Evolutionary conservation across 1,140 invertebrate genomes (phyloP).

Genomic region (Popillia japonica): DNA sequence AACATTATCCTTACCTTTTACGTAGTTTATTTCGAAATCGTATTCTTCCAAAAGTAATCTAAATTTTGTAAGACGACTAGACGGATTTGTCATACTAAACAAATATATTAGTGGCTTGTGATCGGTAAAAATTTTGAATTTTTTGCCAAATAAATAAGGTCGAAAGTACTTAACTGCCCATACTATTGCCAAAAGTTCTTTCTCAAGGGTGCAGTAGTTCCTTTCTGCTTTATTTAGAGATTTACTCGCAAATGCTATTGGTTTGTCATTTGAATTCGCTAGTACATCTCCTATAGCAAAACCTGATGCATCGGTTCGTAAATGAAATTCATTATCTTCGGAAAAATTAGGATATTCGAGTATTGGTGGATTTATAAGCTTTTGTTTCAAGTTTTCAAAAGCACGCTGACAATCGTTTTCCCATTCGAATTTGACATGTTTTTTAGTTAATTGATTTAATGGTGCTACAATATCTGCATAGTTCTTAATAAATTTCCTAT

Average conservation of each 20-base stretch:
- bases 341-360: not conserved
- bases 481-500: not conserved
- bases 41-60: too few relatives aligned
- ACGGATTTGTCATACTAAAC: too few relatives aligned
- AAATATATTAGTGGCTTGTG: too few relatives aligned
- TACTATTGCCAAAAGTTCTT: too few relatives aligned
- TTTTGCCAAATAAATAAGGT: too few relatives aligned
- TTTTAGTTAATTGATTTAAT: not conserved
- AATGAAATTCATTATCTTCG: not conserved
- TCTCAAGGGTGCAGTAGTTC: too few relatives aligned
- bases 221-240: too few relatives aligned
- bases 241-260: not conserved
- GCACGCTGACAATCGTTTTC: not conserved
- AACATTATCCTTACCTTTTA: too few relatives aligned
- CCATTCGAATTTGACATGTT: not conserved
- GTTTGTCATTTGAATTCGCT: not conserved
- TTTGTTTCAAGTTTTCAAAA: not conserved
- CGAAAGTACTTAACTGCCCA: too few relatives aligned
- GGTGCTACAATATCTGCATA: not conserved
- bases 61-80: too few relatives aligned
- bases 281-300: not conserved
- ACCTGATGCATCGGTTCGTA: not conserved
- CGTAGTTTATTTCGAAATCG: too few relatives aligned
- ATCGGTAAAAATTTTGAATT: too few relatives aligned
- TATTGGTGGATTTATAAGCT: not conserved